These are phyloP conservation scores for Portevinia maculata DNA, from an alignment of 2,888 invertebrate species.

Conservation along the genomic window DNA sequence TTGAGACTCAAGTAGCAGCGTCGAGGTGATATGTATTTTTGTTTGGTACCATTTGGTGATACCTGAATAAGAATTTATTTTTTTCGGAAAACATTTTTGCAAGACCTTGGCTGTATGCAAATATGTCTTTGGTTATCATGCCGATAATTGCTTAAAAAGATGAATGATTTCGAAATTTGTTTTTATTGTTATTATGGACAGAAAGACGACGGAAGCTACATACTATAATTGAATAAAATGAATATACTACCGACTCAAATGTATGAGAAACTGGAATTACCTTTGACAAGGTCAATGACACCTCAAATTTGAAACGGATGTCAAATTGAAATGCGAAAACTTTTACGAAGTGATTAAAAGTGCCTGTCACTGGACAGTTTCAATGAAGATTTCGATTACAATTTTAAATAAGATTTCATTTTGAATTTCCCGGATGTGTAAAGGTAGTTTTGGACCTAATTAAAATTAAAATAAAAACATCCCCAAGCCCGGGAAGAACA, in stretches of 20 bases:
- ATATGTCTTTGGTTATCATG: conserved; percentile 20
- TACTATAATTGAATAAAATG: neutral
- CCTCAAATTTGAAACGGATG: conserved; percentile 14
- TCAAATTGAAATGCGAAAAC: conserved; percentile 4
- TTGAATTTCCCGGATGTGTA: neutral
- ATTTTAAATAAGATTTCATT: neutral
- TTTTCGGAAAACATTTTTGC: neutral
- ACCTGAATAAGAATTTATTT: neutral
- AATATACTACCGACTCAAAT: neutral
- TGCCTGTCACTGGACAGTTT: neutral
- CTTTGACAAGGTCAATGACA: conserved; percentile 11
- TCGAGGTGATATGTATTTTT: neutral
- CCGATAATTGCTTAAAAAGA: conserved; percentile 23
- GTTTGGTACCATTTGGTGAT: neutral
- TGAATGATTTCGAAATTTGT: conserved; percentile 1
- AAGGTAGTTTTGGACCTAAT: neutral
- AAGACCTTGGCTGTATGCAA: conserved; percentile 25
- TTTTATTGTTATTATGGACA: conserved; percentile 4
- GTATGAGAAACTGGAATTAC: neutral
- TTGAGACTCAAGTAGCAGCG: conserved; percentile 2
- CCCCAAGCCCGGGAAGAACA: conserved; percentile 7
- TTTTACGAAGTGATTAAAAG: neutral
- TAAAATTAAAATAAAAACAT: conserved; percentile 4
- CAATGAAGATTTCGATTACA: neutral
- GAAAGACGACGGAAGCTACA: neutral